These are phyloP conservation scores for Pycnomerus fuliginosus DNA, from an alignment of 2,888 invertebrate species.

Conservation along the genomic window DNA sequence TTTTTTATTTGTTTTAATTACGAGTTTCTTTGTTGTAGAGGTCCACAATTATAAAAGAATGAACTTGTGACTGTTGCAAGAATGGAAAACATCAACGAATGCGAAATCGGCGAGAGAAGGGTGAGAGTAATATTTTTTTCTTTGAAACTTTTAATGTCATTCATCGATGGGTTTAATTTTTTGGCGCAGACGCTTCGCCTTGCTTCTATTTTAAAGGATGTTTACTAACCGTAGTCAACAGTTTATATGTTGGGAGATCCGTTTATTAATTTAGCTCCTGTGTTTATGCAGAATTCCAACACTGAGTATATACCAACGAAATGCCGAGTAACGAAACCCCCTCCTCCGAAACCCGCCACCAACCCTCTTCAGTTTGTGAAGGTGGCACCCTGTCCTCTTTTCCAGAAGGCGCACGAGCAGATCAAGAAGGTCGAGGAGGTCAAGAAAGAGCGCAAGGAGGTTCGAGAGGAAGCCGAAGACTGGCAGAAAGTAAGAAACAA, in stretches of 20 bases:
- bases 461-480: conserved; percentile 82
- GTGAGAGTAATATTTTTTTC: conserved; percentile 24
- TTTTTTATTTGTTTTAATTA: conserved; percentile 9
- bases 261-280: conserved; percentile 9
- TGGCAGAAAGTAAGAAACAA: conserved; percentile 82
- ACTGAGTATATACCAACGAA: conserved; percentile 52
- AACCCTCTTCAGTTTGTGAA: conserved; percentile 89
- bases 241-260: conserved; percentile 5
- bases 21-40: conserved; percentile 12
- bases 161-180: neutral
- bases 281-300: conserved; percentile 44
- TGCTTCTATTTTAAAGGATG: conserved; percentile 12
- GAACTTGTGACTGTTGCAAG: conserved; percentile 19
- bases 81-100: conserved; percentile 39
- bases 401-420: conserved; percentile 82
- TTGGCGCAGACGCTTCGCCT: conserved; percentile 2
- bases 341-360: conserved; percentile 79
- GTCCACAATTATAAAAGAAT: conserved; percentile 10
- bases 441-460: conserved; percentile 76
- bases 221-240: conserved; percentile 16
- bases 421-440: conserved; percentile 82
- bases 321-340: conserved; percentile 66
- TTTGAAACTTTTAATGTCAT: neutral
- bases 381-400: conserved; percentile 84
- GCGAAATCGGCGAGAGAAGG: conserved; percentile 35